These are phyloP conservation scores for Whitmania pigra DNA, from an alignment of 1,140 invertebrate genomes.

Conservation along the genomic window DNA sequence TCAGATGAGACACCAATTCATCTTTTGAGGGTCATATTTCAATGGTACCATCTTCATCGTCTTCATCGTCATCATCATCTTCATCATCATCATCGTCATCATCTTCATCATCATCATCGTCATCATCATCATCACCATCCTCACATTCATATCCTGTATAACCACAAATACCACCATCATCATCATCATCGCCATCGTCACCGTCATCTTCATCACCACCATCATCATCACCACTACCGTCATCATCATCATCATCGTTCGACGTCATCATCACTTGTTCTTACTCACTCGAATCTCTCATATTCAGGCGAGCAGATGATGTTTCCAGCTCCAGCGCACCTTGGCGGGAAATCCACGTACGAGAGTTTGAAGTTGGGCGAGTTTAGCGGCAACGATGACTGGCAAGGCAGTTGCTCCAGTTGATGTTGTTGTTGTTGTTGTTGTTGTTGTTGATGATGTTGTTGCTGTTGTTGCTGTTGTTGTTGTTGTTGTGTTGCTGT, in stretches of 20 bases:
- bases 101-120: background rate
- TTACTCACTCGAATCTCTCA: conserved; percentile 2
- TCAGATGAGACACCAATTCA: background rate
- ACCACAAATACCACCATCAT: background rate
- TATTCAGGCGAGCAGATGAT: conserved; percentile 15
- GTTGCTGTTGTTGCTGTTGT: conserved; percentile 3
- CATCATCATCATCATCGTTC: conserved; percentile 2
- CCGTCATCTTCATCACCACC: background rate
- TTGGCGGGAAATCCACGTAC: conserved; percentile 8
- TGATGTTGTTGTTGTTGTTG: background rate
- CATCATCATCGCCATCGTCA: conserved; percentile 8
- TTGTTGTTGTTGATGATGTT: background rate
- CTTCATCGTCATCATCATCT: conserved; percentile 6
- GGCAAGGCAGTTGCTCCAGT: background rate
- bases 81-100: background rate
- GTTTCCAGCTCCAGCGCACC: conserved; percentile 11
- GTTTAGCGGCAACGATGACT: background rate
- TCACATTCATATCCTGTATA: background rate
- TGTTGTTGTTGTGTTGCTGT: conserved; percentile 1
- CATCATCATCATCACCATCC: background rate
- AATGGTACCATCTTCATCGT: background rate
- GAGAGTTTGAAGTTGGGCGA: conserved; percentile 7
- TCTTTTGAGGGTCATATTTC: background rate
- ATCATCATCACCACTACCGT: conserved; percentile 5
- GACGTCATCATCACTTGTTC: background rate